These are phyloP conservation scores for Mugil cephalus DNA, from an alignment of 2,113 vertebrate genomes.

Conservation along the genomic window DNA sequence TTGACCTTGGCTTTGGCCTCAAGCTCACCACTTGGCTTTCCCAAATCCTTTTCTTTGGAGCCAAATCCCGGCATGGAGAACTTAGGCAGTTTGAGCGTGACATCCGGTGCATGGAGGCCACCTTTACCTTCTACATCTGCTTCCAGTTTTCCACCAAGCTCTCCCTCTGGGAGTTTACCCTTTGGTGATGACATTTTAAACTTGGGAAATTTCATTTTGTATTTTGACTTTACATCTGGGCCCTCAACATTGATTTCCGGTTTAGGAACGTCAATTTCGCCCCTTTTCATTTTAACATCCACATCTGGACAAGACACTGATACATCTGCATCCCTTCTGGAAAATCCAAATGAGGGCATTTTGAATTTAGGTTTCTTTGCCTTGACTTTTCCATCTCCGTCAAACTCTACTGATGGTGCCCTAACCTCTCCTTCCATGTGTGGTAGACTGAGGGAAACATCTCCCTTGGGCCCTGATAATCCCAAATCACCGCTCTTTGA, in stretches of 20 bases:
- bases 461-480: constrained; percentile 61
- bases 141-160: constrained; percentile 56
- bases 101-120: constrained; percentile 69
- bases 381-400: constrained; percentile 73
- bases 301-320: constrained; percentile 65
- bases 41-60: constrained; percentile 66
- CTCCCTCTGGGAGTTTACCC: constrained; percentile 57
- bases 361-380: constrained; percentile 86
- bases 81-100: constrained; percentile 76
- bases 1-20: constrained; percentile 76
- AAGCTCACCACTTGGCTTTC: constrained; percentile 42
- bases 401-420: constrained; percentile 72
- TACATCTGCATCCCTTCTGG: constrained; percentile 75
- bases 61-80: constrained; percentile 81
- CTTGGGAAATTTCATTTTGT: constrained; percentile 80
- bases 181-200: constrained; percentile 79
- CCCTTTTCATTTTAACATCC: constrained; percentile 72
- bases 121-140: constrained; percentile 55
- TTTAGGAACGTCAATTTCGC: constrained; percentile 50
- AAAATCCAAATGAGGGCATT: constrained; percentile 84
- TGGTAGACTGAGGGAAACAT: constrained; percentile 57
- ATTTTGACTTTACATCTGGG: constrained; percentile 66
- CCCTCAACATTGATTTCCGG: constrained; percentile 61
- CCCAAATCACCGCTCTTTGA: constrained; percentile 68
- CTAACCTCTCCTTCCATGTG: constrained; percentile 65